phyloP scores from a whole-genome alignment of 2,797 vertebrate genomes.

The Yasuhikotakia modesta region DNA sequence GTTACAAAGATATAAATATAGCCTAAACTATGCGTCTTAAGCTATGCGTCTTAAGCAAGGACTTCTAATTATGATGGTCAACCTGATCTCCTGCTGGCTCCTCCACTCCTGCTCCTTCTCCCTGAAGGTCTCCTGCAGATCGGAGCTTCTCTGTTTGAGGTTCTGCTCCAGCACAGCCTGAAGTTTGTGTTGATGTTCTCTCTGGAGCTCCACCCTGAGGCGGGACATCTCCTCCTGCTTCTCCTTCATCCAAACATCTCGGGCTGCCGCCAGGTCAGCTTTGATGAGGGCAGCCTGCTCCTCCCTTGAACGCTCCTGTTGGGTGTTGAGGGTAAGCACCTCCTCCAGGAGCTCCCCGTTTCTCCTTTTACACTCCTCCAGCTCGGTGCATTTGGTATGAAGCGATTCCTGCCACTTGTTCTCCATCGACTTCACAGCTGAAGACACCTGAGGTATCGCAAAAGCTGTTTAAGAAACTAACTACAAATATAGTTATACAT shows the following conservation, averaged over 20 bases:
- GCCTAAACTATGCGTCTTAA: no score
- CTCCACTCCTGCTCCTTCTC: slow-evolving; percentile 80
- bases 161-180: slow-evolving; percentile 76
- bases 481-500: no score
- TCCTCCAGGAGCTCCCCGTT: slow-evolving; percentile 79
- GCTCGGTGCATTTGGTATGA: slow-evolving; percentile 66
- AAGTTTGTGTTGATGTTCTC: slow-evolving; percentile 80
- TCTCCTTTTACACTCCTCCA: slow-evolving; percentile 61
- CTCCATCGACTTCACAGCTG: slow-evolving; percentile 75
- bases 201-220: slow-evolving; percentile 80
- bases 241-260: slow-evolving; percentile 85
- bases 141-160: slow-evolving; percentile 64
- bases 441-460: slow-evolving; percentile 65
- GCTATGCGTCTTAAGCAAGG: no score
- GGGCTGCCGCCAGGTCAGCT: slow-evolving; percentile 86
- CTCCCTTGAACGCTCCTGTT: slow-evolving; percentile 76
- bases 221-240: slow-evolving; percentile 88
- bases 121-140: slow-evolving; percentile 76
- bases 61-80: neutral
- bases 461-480: no score
- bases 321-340: slow-evolving; percentile 74
- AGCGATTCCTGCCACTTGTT: slow-evolving; percentile 77
- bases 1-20: no score
- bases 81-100: slow-evolving; percentile 66
- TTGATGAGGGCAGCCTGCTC: slow-evolving; percentile 82